Conservation (phyloP, 1,140 invertebrate species). For the Batillaria attramentaria region DNA sequence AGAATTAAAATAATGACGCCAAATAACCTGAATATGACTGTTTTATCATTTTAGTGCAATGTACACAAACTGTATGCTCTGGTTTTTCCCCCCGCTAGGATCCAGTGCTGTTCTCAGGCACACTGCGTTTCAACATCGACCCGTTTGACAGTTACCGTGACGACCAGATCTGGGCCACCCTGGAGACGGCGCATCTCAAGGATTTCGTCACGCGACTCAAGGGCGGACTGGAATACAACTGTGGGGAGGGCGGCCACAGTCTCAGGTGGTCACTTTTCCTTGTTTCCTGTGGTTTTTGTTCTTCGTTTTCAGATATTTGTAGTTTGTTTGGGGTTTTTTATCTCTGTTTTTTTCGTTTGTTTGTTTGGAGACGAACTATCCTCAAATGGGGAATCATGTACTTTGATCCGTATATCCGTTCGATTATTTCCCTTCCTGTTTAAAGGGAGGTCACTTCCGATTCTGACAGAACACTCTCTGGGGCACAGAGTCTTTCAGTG, state of each 20-base stretch:
- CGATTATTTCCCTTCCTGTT: background rate
- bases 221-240: constrained; percentile 42
- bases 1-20: too few relatives aligned
- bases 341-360: background rate
- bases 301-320: background rate
- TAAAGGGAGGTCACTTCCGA: background rate
- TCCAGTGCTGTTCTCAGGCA: constrained; percentile 88
- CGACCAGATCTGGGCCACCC: constrained; percentile 79
- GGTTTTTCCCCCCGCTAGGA: too few relatives aligned
- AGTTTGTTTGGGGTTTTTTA: background rate
- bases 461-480: background rate
- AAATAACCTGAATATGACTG: too few relatives aligned
- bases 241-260: constrained; percentile 62
- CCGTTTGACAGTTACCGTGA: constrained; percentile 84
- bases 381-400: background rate
- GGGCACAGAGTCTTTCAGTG: too few relatives aligned
- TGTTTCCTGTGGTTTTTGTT: background rate
- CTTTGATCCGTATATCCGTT: background rate
- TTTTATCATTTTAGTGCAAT: too few relatives aligned
- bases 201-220: constrained; percentile 55
- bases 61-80: too few relatives aligned
- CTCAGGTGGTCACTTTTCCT: constrained; percentile 55
- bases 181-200: constrained; percentile 79
- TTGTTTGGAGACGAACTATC: background rate
- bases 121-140: constrained; percentile 74